phyloP scores from a whole-genome alignment of 1,140 invertebrate genomes.

The Xylocopa sonorina region DNA sequence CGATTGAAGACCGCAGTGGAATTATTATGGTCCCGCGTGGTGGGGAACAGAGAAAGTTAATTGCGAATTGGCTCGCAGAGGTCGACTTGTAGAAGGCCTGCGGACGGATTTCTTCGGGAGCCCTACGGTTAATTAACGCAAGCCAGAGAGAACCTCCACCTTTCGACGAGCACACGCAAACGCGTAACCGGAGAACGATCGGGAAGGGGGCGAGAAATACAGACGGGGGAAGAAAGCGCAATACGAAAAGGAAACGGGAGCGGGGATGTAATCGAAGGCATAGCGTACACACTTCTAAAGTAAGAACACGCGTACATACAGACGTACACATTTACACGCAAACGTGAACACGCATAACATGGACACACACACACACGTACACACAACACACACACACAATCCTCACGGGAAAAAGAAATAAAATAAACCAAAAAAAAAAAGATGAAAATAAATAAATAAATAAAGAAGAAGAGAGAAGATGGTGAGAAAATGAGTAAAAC shows the following conservation, averaged over 20 bases:
- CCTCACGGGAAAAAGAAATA: background rate
- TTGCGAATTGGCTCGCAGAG: conserved; percentile 8
- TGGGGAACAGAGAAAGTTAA: background rate
- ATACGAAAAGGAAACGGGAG: background rate
- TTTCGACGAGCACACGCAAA: conserved; percentile 12
- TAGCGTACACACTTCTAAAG: conserved; percentile 19
- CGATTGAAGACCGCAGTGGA: background rate
- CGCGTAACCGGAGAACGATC: background rate
- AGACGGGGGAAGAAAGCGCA: background rate
- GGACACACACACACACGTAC: background rate
- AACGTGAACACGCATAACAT: background rate
- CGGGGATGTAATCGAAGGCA: background rate
- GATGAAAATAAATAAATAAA: background rate
- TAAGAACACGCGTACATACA: background rate
- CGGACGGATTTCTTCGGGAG: conserved; percentile 40
- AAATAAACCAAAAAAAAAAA: background rate
- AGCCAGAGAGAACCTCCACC: conserved; percentile 13
- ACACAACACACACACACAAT: conserved; percentile 12
- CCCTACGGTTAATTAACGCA: conserved; percentile 55
- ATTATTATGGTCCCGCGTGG: conserved; percentile 3
- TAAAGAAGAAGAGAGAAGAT: background rate
- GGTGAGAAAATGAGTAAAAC: background rate
- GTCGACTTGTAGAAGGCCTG: conserved; percentile 1
- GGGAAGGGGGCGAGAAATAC: background rate
- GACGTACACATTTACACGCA: conserved; percentile 18